Evolutionary conservation across 2,797 vertebrate genomes (phyloP).

Genomic region (Neosalanx taihuensis): DNA sequence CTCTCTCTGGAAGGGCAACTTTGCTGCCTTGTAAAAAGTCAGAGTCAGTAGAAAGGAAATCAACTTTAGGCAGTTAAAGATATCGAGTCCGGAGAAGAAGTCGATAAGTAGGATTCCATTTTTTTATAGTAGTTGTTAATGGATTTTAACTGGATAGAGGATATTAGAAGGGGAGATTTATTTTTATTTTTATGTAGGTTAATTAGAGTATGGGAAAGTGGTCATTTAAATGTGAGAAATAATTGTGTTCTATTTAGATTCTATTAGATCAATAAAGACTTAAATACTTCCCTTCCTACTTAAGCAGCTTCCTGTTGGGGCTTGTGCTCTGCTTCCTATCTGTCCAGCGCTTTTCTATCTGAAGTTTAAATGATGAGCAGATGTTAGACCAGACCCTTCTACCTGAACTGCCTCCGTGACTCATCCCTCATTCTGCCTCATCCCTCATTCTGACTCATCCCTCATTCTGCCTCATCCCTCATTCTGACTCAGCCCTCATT

Average conservation of each 20-base stretch:
- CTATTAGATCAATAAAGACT: not conserved
- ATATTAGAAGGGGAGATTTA: not conserved
- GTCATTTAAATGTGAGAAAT: not conserved
- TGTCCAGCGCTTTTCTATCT: not conserved
- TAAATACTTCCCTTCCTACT: not conserved
- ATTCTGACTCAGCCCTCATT: no score
- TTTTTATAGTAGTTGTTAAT: not conserved
- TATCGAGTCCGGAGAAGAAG: not conserved
- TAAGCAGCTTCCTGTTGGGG: no score
- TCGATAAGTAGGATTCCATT: not conserved
- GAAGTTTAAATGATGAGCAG: not conserved
- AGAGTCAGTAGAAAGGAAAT: not conserved
- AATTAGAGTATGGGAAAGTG: not conserved
- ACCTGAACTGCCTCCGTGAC: not conserved
- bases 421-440: not conserved
- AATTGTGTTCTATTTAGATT: not conserved
- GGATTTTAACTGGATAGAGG: not conserved
- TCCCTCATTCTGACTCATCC: no score
- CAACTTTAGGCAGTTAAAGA: not conserved
- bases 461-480: no score
- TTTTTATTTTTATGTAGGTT: not conserved
- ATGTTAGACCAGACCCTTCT: not conserved
- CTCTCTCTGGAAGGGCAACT: no score
- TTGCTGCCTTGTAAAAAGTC: not conserved
- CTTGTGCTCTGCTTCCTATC: no score